Conservation (phyloP, 2,797 vertebrate genomes). For the Halcyon badia region DNA sequence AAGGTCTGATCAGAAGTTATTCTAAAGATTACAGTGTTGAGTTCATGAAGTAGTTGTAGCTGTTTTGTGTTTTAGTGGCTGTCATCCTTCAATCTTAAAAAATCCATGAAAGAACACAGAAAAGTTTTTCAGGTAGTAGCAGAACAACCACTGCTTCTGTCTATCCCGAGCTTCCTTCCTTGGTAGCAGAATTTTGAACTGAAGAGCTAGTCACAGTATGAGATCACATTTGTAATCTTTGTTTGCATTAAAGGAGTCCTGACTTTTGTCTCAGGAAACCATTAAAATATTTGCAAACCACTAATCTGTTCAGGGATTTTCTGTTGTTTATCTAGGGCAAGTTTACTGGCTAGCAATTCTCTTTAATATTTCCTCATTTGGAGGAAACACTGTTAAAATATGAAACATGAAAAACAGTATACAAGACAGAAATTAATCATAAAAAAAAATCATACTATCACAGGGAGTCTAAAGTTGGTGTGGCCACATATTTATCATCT, state of each 20-base stretch:
- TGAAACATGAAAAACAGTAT: neutral
- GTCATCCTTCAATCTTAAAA: neutral
- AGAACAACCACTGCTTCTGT: neutral
- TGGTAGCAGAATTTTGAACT: neutral
- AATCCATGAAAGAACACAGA: neutral
- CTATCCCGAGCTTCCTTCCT: neutral
- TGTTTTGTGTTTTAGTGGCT: neutral
- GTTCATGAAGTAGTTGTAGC: neutral
- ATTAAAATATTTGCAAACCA: conserved; percentile 8
- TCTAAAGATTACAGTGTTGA: neutral
- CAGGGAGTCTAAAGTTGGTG: neutral
- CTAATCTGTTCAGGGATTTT: conserved; percentile 41
- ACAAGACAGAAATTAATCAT: neutral
- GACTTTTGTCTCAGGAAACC: neutral
- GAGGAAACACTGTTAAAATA: neutral
- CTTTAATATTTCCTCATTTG: neutral
- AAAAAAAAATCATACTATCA: neutral
- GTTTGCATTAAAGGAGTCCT: neutral
- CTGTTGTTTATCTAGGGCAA: conserved; percentile 31
- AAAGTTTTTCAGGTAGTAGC: neutral
- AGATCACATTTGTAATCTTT: conserved; percentile 30
- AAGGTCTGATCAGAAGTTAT: neutral
- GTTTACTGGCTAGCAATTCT: neutral
- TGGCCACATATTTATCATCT: neutral
- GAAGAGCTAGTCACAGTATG: neutral